A percentile compares a stretch with the other conserved stretches of the same genome.
phyloP scores from a whole-genome alignment of 2,797 vertebrate species.

The Mormyrus hasselquistii region DNA sequence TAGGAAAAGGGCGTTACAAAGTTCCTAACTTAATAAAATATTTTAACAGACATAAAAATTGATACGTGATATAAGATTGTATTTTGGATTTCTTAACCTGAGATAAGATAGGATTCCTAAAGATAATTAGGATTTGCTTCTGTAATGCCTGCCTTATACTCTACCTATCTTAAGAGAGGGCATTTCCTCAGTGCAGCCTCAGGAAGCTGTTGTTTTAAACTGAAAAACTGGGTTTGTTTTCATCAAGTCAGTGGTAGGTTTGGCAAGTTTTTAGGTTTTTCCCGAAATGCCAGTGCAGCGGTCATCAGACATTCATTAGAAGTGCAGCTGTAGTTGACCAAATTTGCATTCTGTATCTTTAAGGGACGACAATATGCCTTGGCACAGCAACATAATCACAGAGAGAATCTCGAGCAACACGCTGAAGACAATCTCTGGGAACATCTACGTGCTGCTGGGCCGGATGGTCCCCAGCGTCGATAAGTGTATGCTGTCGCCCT shows the following conservation, averaged over 20 bases:
- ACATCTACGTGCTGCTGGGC: constrained; percentile 57
- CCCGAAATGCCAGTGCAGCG: too few species aligned
- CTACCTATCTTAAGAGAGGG: neutral
- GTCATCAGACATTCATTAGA: too few species aligned
- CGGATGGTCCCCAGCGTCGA: constrained; percentile 44
- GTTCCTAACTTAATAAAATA: neutral
- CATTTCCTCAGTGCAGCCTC: neutral
- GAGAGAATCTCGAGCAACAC: constrained; percentile 51
- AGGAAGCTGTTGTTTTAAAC: neutral
- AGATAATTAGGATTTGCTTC: neutral
- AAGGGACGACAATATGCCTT: constrained; percentile 55
- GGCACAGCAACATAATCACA: constrained; percentile 64
- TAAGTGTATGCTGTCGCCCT: constrained; percentile 22
- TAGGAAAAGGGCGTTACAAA: neutral
- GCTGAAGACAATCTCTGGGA: constrained; percentile 56
- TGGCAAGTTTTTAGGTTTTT: too few species aligned
- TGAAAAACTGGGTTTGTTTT: neutral
- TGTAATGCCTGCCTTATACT: neutral
- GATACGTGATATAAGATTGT: neutral
- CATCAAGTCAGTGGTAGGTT: too few species aligned
- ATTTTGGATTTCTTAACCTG: neutral
- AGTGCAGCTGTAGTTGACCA: neutral
- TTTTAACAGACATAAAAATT: neutral
- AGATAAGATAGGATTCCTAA: neutral
- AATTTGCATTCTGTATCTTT: neutral